phyloP scores from a whole-genome alignment of 2,113 vertebrate species.

The Cephalopholis sonnerati region DNA sequence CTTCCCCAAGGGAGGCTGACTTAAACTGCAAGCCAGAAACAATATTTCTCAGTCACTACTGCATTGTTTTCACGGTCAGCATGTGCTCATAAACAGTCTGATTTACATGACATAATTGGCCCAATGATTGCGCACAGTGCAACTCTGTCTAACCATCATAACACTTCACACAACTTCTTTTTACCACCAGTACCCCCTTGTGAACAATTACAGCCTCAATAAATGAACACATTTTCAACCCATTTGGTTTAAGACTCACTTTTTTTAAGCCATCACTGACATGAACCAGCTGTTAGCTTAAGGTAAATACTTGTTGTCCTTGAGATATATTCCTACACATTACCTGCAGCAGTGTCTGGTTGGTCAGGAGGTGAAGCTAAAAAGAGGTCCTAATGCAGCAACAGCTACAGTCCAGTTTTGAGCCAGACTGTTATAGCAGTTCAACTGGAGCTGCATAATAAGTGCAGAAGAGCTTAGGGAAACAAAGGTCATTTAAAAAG shows the following conservation, averaged over 20 bases:
- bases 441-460: not conserved
- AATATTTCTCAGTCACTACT: not conserved
- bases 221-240: not conserved
- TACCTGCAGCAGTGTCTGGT: not conserved
- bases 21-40: not conserved
- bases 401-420: not conserved
- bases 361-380: not conserved
- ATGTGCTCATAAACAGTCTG: not conserved
- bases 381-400: too few relatives aligned
- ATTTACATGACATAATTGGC: not conserved
- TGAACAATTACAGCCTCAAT: not conserved
- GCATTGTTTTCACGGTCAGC: not conserved
- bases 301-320: not conserved
- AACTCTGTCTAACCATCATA: not conserved
- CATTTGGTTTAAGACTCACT: not conserved
- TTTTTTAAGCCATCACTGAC: too few relatives aligned
- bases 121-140: not conserved
- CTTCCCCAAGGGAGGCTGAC: not conserved
- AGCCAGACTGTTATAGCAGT: not conserved
- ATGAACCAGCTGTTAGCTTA: not conserved
- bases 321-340: not conserved
- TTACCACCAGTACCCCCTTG: not conserved
- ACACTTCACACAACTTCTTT: not conserved
- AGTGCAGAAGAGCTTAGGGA: not conserved
- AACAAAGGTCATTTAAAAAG: not conserved